Evolutionary conservation across 2,113 vertebrate species (phyloP).

Genomic region (Tautogolabrus adspersus): DNA sequence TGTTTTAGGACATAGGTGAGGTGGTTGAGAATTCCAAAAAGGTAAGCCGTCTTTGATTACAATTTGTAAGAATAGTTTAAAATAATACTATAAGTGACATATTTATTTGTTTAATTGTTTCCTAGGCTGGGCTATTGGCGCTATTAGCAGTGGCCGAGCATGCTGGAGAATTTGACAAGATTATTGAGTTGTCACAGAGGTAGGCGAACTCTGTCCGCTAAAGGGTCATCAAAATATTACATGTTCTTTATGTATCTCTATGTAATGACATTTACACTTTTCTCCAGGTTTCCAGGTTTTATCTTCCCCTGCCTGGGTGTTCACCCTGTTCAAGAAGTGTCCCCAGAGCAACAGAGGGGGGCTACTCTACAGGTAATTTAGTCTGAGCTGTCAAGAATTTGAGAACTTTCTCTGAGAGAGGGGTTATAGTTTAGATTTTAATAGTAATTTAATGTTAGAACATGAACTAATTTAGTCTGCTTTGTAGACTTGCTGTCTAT

Average conservation of each 20-base stretch:
- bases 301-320: conserved; percentile 92
- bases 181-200: conserved; percentile 91
- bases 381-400: no score
- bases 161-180: conserved; percentile 90
- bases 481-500: no score
- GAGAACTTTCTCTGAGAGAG: no score
- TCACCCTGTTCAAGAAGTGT: conserved; percentile 90
- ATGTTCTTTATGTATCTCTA: neutral
- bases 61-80: neutral
- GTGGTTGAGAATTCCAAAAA: conserved; percentile 88
- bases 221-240: neutral
- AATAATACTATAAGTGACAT: accelerated
- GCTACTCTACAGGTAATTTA: conserved; percentile 85
- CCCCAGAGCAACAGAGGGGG: conserved; percentile 84
- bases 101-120: conserved; percentile 21
- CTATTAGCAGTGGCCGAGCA: conserved; percentile 92
- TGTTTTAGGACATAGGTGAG: conserved; percentile 87
- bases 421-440: no score
- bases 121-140: conserved; percentile 87
- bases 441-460: no score
- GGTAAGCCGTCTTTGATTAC: conserved; percentile 62
- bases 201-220: conserved; percentile 42
- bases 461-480: no score
- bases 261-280: neutral
- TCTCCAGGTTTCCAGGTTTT: conserved; percentile 87